Evolutionary conservation across 2,113 vertebrate genomes (phyloP).

Genomic region (Tetrax tetrax): DNA sequence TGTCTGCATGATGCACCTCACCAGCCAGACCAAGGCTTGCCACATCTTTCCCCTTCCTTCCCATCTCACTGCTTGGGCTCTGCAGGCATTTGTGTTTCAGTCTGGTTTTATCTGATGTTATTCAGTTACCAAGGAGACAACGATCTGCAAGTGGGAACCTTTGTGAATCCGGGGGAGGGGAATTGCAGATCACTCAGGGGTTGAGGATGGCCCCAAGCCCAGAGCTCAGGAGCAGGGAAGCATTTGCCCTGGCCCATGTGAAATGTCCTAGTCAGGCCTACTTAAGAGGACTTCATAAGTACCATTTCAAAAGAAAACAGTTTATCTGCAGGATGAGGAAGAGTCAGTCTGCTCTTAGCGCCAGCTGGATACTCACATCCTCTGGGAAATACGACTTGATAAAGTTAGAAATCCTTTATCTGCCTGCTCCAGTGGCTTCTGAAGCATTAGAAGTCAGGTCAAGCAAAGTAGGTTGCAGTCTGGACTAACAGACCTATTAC

Average conservation of each 20-base stretch:
- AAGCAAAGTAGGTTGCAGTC: neutral
- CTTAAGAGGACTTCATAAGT: neutral
- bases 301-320: neutral
- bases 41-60: neutral
- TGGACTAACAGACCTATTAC: neutral
- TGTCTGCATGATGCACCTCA: neutral
- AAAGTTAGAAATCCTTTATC: neutral
- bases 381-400: neutral
- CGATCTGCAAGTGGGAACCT: neutral
- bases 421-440: neutral
- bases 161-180: neutral
- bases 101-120: neutral
- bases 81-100: neutral
- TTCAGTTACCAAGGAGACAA: conserved; percentile 46
- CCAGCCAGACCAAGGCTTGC: neutral
- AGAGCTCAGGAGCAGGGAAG: neutral
- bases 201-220: neutral
- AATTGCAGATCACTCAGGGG: neutral
- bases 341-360: neutral
- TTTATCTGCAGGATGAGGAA: neutral
- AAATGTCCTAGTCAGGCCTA: neutral
- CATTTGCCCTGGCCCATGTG: neutral
- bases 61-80: neutral
- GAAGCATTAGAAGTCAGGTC: neutral
- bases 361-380: neutral